Evolutionary conservation across 2,797 vertebrate species (phyloP).

Genomic region (Galago senegalensis): DNA sequence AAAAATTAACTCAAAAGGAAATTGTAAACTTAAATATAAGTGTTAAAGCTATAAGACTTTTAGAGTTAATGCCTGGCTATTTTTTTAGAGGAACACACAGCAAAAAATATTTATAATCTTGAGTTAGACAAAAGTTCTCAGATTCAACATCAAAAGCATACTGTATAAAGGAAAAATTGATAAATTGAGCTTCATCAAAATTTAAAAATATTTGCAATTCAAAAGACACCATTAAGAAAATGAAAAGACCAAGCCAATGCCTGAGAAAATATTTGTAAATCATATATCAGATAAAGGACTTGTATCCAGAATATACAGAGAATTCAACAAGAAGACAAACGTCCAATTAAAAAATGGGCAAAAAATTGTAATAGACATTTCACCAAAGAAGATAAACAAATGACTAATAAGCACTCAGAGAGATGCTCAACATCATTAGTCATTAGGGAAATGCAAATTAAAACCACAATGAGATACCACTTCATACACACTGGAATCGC

Average conservation of each 20-base stretch:
- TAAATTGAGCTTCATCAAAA: background rate
- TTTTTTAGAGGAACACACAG: rapidly evolving
- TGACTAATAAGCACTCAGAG: constrained; percentile 64
- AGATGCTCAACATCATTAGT: constrained; percentile 46
- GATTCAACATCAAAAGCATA: background rate
- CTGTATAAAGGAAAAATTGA: background rate
- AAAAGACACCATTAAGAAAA: constrained; percentile 15
- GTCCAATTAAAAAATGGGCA: constrained; percentile 66
- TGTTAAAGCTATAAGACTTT: background rate
- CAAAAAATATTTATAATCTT: background rate
- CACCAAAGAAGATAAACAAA: constrained; percentile 65
- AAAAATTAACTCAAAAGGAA: background rate
- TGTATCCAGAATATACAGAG: background rate
- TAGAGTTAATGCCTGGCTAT: too few relatives aligned
- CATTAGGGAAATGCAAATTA: constrained; percentile 72
- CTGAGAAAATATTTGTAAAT: constrained; percentile 25
- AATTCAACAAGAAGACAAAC: constrained; percentile 31
- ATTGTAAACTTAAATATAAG: rapidly evolving
- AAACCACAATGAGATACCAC: constrained; percentile 59
- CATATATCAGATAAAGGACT: background rate
- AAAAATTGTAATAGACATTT: constrained; percentile 66
- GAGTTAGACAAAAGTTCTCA: background rate
- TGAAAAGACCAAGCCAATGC: background rate
- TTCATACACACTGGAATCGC: constrained; percentile 16
- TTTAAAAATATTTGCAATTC: background rate